These are phyloP conservation scores for Crypturellus tataupa DNA, from an alignment of 2,797 vertebrate species.

Conservation along the genomic window DNA sequence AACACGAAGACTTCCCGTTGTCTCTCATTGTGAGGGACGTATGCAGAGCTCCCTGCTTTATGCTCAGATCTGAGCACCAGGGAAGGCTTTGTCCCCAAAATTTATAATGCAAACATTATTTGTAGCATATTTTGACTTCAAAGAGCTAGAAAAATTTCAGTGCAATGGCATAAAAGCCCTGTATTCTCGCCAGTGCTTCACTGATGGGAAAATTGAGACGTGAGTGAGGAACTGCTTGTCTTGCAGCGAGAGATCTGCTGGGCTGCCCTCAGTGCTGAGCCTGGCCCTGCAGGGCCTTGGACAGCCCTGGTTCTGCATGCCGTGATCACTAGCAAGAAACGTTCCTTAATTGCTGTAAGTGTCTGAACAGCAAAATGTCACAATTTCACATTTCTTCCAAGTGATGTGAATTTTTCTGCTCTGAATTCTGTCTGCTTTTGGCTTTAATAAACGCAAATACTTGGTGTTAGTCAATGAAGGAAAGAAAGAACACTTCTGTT, in stretches of 20 bases:
- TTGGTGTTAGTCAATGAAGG: rapidly evolving
- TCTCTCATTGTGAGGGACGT: conserved; percentile 36
- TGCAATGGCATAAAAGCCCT: conserved; percentile 39
- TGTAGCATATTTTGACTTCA: conserved; percentile 59
- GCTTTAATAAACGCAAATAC: neutral
- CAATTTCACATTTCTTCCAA: neutral
- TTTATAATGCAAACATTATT: conserved; percentile 26
- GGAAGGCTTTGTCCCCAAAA: neutral
- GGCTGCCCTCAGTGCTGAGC: rapidly evolving
- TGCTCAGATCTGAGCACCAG: conserved; percentile 1
- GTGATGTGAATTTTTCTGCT: neutral
- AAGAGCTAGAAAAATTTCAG: conserved; percentile 41
- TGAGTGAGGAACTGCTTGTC: neutral
- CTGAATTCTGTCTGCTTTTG: neutral
- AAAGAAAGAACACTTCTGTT: neutral
- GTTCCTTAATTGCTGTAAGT: neutral
- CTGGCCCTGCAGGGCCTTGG: rapidly evolving
- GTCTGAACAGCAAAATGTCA: neutral
- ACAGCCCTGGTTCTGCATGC: neutral
- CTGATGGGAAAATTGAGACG: neutral
- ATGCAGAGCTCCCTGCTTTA: conserved; percentile 31
- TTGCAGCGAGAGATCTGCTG: neutral
- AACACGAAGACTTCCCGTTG: conserved; percentile 29
- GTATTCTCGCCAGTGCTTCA: neutral
- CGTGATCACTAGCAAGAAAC: neutral